Evolutionary conservation across 2,797 vertebrate species (phyloP), one percentile per base, ranked within the genome.

Genomic region (Sparidentex hasta): DNA sequence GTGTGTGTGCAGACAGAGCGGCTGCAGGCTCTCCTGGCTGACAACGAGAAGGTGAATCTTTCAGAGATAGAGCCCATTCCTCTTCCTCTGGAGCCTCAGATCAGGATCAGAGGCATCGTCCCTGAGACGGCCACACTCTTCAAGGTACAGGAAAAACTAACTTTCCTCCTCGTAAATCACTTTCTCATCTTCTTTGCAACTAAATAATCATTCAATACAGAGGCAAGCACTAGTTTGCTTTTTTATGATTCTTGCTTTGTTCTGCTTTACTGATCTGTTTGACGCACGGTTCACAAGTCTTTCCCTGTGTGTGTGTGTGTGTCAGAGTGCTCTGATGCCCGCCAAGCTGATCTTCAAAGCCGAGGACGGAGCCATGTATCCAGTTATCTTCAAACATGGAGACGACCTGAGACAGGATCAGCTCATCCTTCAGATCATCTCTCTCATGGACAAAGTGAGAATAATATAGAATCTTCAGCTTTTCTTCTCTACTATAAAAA

Each of bases 401-500:
- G 98, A 99, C 56, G 98, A 99, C 91, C 94, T 99, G 74, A 95
- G 98, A 51, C 98, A 99, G 86, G 98, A 99, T 92, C 98, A 99
- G 85, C 97, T 99, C 82, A 99, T 99, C 92, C 96, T 99, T 69
- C 98, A 99, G 92, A 99, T 99, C 84, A 99, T 99, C 93, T 99
- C 98, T 0, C 97, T 99, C 48, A 99, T 99, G 98, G 98, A 99
- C 93, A 98, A 98, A 95, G 98, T 99, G 83, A 62, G 71, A 67
- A 14, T 2, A 7, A 63, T 0, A 3, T 1, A 43, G 12, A 21
- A 54, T 46, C 44, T 58, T 48, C 16, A 7, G 5, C 17, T 7
- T 57, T 74, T 46, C 1, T 5, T 51, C 51, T 48, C 17, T 11
- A 18, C 41, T 46, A 7, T 46, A 21, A 63, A 55, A 18, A 25